Base-by-base conservation (phyloP, 1,140 invertebrate species). In the Trachelipus rathkii region DNA sequence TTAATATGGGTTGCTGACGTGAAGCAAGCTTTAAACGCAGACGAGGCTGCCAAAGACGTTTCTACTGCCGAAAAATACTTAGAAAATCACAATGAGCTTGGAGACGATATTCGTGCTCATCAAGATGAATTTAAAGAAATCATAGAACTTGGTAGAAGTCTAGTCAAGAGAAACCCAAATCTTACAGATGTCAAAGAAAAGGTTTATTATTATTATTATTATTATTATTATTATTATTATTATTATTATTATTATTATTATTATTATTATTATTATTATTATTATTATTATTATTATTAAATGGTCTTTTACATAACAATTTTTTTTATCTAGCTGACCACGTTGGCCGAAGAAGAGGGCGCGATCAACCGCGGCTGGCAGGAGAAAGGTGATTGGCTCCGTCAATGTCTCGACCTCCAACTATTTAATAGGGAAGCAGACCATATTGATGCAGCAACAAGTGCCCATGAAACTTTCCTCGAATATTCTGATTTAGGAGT, bases 381-480 rank as follows among this genome's bases (percentile, higher is more conserved):
- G 60, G 89, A 92, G 46, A 96, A 96, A 83, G 90, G 94, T 33
- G 89, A 90, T 71, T 92, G 92, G 89, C 85, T 96, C 44, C 88
- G 91, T 78, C 94, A 97, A 83, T 92, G 92, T 79, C 86, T 95
- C 19, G 93, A 96, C 82, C 86, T 97, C 71, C 93, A 95, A 85
- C 89, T 92, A 77, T 97, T 98, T 85, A 97, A 96, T 84, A 89
- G 94, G 73, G 97, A 99, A 86, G 96, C 96, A 0, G 96, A 99
- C 85, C 94, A 97, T 84, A 96, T 99, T 77, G 96, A 99, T 86
- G 95, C 96, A 0, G 92, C 94, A 6, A 96, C 93, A 50, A 94
- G 94, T 72, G 93, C 93, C 53, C 96, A 99, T 84, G 92, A 96
- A 84, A 92, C 94, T 0, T 97, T 96, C 85, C 86, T 99, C 11